These are phyloP conservation scores for Mylabris phalerata DNA, from an alignment of 1,140 invertebrate genomes.

Conservation along the genomic window DNA sequence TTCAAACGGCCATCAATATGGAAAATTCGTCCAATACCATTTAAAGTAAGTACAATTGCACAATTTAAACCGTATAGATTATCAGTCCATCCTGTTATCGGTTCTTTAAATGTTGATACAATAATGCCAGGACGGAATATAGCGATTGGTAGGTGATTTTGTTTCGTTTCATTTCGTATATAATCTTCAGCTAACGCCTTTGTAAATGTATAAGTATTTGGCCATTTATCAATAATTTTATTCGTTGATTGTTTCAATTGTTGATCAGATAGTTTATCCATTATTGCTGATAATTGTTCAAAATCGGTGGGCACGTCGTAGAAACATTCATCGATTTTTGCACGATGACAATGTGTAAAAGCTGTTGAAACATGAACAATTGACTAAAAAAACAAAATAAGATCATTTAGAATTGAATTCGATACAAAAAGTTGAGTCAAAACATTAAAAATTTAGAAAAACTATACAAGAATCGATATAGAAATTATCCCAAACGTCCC, in stretches of 20 bases:
- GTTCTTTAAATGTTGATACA: not conserved
- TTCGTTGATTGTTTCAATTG: not conserved
- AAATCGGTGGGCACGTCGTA: conserved; percentile 61
- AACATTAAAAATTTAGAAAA: no score
- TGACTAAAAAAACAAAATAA: conserved; percentile 22
- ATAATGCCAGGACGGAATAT: conserved; percentile 4
- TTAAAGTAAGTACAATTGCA: no score
- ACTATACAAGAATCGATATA: no score
- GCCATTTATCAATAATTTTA: not conserved
- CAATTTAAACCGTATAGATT: not conserved
- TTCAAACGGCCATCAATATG: no score
- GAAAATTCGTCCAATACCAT: no score
- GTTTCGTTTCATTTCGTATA: not conserved
- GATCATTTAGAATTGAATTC: no score
- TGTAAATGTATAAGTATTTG: conserved; percentile 1
- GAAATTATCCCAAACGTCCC: no score
- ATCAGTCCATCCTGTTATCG: conserved; percentile 6
- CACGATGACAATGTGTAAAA: conserved; percentile 57
- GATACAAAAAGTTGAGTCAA: no score
- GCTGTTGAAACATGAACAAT: conserved; percentile 51
- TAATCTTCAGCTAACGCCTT: conserved; percentile 1
- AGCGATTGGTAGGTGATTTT: not conserved
- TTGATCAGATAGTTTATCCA: conserved; percentile 44
- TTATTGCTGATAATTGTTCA: conserved; percentile 49
- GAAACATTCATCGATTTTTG: conserved; percentile 55